phyloP scores from a whole-genome alignment of 2,113 vertebrate genomes.

The Stigmatopora nigra region DNA sequence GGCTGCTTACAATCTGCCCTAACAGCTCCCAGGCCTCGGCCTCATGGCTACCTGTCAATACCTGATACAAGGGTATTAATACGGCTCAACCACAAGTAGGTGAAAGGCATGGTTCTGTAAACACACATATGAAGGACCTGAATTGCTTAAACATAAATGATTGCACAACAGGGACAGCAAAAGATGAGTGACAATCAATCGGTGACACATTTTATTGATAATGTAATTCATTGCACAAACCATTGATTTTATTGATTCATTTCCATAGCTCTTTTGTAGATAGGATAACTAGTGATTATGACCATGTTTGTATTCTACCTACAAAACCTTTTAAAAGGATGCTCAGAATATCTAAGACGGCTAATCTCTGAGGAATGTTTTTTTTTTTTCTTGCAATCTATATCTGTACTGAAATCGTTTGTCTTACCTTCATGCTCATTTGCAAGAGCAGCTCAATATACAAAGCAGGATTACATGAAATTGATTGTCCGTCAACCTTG shows the following conservation, averaged over 20 bases:
- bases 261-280: neutral
- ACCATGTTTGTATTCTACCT: neutral
- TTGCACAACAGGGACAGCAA: too few species aligned
- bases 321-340: neutral
- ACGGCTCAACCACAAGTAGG: constrained; percentile 29
- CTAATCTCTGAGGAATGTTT: neutral
- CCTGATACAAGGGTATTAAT: constrained; percentile 48
- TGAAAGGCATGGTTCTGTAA: constrained; percentile 33
- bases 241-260: neutral
- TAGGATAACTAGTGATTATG: neutral
- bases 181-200: too few species aligned
- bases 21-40: constrained; percentile 35
- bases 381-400: neutral
- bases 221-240: too few species aligned
- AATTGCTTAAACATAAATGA: neutral
- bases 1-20: constrained; percentile 48
- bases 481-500: constrained; percentile 10
- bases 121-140: constrained; percentile 5
- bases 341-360: too few species aligned
- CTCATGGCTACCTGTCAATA: constrained; percentile 58
- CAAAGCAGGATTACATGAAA: constrained; percentile 14
- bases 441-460: constrained; percentile 4
- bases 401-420: constrained; percentile 2
- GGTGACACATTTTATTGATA: too few species aligned
- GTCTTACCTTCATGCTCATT: constrained; percentile 10